Conservation (phyloP, 2,888 invertebrate genomes). For the Uropetala carovei region DNA sequence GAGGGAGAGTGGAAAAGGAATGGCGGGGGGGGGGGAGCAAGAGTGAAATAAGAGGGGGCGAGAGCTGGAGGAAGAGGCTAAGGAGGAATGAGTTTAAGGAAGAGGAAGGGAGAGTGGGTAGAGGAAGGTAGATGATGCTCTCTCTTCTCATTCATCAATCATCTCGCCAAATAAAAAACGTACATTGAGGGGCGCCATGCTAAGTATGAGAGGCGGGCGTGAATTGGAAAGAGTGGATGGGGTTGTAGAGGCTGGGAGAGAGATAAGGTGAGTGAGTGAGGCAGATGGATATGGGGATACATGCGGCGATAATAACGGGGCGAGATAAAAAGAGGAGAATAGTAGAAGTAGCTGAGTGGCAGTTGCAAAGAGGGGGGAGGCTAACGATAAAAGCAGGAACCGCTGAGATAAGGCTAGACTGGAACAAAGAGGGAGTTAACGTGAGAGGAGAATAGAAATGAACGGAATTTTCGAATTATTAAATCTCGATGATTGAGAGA, state of each 20-base stretch:
- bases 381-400: no score
- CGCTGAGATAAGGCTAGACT: no score
- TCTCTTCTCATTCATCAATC: slow-evolving; percentile 43
- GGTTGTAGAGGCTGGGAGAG: neutral
- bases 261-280: neutral
- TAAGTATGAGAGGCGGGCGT: neutral
- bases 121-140: slow-evolving; percentile 1
- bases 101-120: neutral
- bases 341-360: no score
- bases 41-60: neutral
- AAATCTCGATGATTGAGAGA: neutral
- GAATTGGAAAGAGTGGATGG: neutral
- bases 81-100: neutral
- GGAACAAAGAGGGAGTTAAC: neutral
- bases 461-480: slow-evolving; percentile 19
- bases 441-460: neutral
- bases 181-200: slow-evolving; percentile 9
- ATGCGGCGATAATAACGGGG: neutral
- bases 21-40: neutral
- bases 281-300: neutral
- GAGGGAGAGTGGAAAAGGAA: neutral
- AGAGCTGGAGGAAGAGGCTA: neutral
- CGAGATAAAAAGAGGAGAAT: no score
- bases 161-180: slow-evolving; percentile 29
- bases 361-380: no score